These are phyloP conservation scores for Elachura formosa DNA, from an alignment of 2,113 vertebrate genomes.

Conservation along the genomic window DNA sequence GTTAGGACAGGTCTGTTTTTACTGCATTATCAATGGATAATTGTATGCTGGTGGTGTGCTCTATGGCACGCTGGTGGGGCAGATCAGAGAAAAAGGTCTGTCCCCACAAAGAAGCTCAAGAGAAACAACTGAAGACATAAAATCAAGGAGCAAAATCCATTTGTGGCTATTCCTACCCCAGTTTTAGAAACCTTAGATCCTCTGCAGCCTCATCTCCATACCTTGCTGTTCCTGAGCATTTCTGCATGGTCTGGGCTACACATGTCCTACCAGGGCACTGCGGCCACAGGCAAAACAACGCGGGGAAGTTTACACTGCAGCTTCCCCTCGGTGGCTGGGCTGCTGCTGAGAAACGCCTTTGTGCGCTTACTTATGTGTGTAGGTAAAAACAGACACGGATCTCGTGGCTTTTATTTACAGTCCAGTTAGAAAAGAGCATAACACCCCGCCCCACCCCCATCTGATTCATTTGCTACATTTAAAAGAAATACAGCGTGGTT, in stretches of 20 bases:
- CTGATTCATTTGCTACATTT: neutral
- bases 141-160: neutral
- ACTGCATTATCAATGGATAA: neutral
- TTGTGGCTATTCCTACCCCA: neutral
- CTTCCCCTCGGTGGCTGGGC: neutral
- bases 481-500: neutral
- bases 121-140: neutral
- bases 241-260: neutral
- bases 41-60: no score
- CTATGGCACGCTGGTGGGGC: neutral
- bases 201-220: neutral
- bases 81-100: neutral
- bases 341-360: neutral
- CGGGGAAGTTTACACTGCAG: neutral
- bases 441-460: neutral
- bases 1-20: neutral
- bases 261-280: neutral
- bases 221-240: neutral
- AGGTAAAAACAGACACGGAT: neutral
- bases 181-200: neutral
- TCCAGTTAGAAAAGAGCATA: neutral
- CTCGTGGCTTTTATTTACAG: constrained; percentile 15
- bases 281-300: neutral
- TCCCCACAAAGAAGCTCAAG: neutral
- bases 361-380: fast-evolving